Base-by-base conservation (phyloP, 1,140 invertebrate species). In the Drosophila tani region DNA sequence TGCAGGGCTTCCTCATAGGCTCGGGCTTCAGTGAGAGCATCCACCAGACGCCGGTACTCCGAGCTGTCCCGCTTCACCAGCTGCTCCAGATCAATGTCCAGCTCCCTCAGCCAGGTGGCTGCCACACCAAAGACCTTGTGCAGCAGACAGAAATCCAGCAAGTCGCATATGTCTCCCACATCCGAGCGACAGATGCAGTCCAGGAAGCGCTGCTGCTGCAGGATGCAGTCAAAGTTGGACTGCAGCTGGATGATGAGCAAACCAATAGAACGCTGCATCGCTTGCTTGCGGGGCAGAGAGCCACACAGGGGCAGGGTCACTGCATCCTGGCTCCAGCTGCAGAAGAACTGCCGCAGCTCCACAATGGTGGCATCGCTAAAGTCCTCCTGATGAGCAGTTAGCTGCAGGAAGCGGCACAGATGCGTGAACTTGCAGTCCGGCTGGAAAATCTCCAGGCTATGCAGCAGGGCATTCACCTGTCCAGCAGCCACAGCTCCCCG, bases 371-470 rank as follows among this genome's bases (percentile, higher is more conserved):
- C 59, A 14, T 92, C 90, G 9, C 79, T 81, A 15, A 92, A 92
- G 62, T 82, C 69, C 35, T 81, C 80, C 27, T 81, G 58, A 19
- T 86, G 69, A 5, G 63, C 75, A 0, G 91, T 92, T 15, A 85
- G 49, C 14, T 90, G 75, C 5, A 92, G 70, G 40, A 92, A 92
- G 7, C 75, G 85, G 15, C 71, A 90, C 0, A 92, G 64, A 60
- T 92, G 91, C 7, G 64, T 32, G 1, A 92, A 81, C 9, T 76
- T 75, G 45, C 76, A 87, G 0, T 92, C 62, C 56, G 86, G 70
- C 59, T 95, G 93, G 81, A 95, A 95, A 62, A 95, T 95, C 51
- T 93, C 70, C 35, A 95, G 93, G 68, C 94, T 95, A 75, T 93
- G 88, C 12, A 88, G 86, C n/a, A 95, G 55, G 0, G 94, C 94